Base-by-base conservation (phyloP, 2,797 vertebrate genomes). In the Oryzias dopingdopingensis region DNA sequence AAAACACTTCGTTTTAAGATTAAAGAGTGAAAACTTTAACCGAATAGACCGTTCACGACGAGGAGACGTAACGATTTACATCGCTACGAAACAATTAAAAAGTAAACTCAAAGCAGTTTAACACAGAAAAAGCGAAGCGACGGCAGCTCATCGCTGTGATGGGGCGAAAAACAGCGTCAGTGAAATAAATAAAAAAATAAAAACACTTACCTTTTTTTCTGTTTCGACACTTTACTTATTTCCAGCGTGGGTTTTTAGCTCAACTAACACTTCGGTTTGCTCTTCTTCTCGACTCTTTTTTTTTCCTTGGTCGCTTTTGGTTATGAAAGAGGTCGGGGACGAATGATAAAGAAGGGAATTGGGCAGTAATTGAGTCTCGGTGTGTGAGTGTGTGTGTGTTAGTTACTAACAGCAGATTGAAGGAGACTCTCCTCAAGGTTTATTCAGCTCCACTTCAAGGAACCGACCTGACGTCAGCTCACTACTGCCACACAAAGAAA, bases 361-460 rank as follows among this genome's bases (percentile, higher is more conserved):
- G 92, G 90, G 80, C 91, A 92, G 92, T 92, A 93, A 93, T 93
- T 93, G 91, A 92, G 92, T 92, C 89, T 90, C 86, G 81, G 86
- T 85, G 85, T 89, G 73, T 76, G 84, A 68, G 81, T 76, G 86
- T 71, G 78, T 80, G 90, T 89, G 90, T 92, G 91, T 93, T 91
- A 92, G 93, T 93, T 93, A 93, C 92, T 93, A 91, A 89, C 93
- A 89, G 94, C 93, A 92, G 93, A 94, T 93, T 93, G 93, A 94
- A 93, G 94, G 93, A 93, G 94, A 93, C 93, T 94, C 92, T 93
- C 93, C 93, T 94, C 94, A 92, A 94, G 94, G 94, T 94, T 96
- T 93, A 93, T 94, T 93, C 94, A 92, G 94, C 94, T 93, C 93
- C 94, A 94, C 94, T 95, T 96, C 93, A 95, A 94, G 93, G 94